These are phyloP conservation scores for Cabera pusaria DNA, from an alignment of 2,888 invertebrate species.

Conservation along the genomic window DNA sequence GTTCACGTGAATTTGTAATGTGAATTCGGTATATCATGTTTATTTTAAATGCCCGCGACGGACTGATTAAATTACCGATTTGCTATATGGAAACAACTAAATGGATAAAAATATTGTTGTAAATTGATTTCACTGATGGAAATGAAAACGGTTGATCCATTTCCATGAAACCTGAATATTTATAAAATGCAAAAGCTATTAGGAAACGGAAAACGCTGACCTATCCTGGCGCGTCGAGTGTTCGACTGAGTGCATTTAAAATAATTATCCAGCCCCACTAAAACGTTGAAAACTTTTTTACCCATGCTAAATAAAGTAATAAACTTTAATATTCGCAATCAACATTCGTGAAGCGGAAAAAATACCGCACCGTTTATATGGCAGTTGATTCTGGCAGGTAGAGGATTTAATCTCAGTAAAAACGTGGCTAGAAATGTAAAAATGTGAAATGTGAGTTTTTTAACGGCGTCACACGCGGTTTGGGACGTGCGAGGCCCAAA, in stretches of 20 bases:
- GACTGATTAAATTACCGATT: too few species aligned
- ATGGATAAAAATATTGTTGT: too few species aligned
- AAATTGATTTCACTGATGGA: too few species aligned
- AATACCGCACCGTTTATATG: constrained; percentile 14
- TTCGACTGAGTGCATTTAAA: constrained; percentile 12
- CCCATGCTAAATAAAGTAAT: constrained; percentile 28
- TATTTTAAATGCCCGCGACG: too few species aligned
- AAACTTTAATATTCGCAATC: constrained; percentile 25
- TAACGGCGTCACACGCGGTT: constrained; percentile 58
- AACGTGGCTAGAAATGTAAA: constrained; percentile 35
- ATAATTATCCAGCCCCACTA: constrained; percentile 12
- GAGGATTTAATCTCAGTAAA: constrained; percentile 40
- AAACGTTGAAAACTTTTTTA: constrained; percentile 16
- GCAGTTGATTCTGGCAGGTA: constrained; percentile 29
- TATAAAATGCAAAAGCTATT: too few species aligned
- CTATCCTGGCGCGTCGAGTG: too few species aligned
- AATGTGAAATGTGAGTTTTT: constrained; percentile 46
- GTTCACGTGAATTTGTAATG: too few species aligned
- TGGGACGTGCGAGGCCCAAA: constrained; percentile 60
- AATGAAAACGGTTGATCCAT: too few species aligned
- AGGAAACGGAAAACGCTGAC: too few species aligned
- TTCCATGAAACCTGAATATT: too few species aligned
- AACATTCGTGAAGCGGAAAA: constrained; percentile 16
- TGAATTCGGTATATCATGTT: too few species aligned
- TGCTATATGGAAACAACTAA: too few species aligned